These are phyloP conservation scores for Pachyramphus minor DNA, from an alignment of 2,113 vertebrate species.

Conservation along the genomic window DNA sequence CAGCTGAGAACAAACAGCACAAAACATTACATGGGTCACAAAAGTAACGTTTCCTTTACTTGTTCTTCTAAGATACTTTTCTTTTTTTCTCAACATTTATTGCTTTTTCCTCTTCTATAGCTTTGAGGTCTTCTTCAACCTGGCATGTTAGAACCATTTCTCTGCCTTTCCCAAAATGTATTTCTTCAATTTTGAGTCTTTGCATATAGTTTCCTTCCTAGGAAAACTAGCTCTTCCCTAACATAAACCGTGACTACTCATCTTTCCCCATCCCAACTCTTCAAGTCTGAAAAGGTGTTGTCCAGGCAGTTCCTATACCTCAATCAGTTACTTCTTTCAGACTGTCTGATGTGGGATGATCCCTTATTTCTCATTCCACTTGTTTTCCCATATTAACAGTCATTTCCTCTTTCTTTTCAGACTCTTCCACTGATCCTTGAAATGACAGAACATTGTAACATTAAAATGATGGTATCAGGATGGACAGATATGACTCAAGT, in stretches of 20 bases:
- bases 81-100: not conserved
- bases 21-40: not conserved
- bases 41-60: not conserved
- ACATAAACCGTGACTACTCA: not conserved
- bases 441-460: not conserved
- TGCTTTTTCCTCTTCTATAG: not conserved
- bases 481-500: not conserved
- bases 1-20: not conserved
- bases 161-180: not conserved
- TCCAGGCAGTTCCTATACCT: not conserved
- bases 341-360: not conserved
- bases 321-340: not conserved
- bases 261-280: not conserved
- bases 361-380: not conserved
- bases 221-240: not conserved
- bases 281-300: not conserved
- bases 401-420: not conserved
- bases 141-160: not conserved
- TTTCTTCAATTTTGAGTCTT: not conserved
- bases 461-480: not conserved
- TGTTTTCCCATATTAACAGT: not conserved
- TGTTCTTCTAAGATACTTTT: not conserved
- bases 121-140: not conserved
- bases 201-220: not conserved
- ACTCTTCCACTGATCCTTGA: not conserved